Percentiles rank a stretch among this genome's conserved stretches.
Evolutionary conservation across 2,888 invertebrate genomes (phyloP).

Genomic region (Odontocerum albicorne): DNA sequence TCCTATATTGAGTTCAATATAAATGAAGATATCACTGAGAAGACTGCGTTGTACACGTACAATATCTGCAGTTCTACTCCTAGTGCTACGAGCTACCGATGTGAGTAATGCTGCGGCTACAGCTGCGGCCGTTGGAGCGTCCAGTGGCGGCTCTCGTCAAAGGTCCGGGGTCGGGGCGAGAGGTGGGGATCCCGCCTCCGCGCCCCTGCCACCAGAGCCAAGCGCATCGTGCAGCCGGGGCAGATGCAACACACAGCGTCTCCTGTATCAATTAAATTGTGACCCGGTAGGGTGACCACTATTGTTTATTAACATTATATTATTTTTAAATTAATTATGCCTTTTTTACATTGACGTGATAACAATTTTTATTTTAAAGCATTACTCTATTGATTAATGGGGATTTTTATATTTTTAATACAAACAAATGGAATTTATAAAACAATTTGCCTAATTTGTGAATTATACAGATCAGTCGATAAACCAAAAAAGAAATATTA

Average conservation of each 20-base stretch:
- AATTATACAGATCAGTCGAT: too few relatives aligned
- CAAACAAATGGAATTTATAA: too few relatives aligned
- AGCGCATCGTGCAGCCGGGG: slow-evolving; percentile 5
- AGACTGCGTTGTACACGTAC: not conserved
- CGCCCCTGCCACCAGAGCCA: not conserved
- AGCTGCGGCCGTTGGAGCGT: slow-evolving; percentile 6
- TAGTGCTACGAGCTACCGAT: not conserved
- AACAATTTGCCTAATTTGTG: too few relatives aligned
- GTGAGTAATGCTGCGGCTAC: slow-evolving; percentile 1
- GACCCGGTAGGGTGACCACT: too few relatives aligned
- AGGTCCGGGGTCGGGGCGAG: not conserved
- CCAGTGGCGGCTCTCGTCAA: slow-evolving; percentile 12
- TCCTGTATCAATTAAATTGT: slow-evolving; percentile 4
- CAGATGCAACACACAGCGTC: slow-evolving; percentile 13
- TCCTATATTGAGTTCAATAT: too few relatives aligned
- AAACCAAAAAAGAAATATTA: too few relatives aligned
- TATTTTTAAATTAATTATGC: too few relatives aligned
- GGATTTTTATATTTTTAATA: too few relatives aligned
- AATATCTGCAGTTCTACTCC: not conserved
- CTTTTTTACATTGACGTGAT: too few relatives aligned
- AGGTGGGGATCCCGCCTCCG: not conserved
- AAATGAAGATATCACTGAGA: not conserved
- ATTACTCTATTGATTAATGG: too few relatives aligned
- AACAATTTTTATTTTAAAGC: too few relatives aligned
- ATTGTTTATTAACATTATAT: too few relatives aligned